phyloP scores from a whole-genome alignment of 2,113 vertebrate genomes.

The Illadopsis cleaveri region DNA sequence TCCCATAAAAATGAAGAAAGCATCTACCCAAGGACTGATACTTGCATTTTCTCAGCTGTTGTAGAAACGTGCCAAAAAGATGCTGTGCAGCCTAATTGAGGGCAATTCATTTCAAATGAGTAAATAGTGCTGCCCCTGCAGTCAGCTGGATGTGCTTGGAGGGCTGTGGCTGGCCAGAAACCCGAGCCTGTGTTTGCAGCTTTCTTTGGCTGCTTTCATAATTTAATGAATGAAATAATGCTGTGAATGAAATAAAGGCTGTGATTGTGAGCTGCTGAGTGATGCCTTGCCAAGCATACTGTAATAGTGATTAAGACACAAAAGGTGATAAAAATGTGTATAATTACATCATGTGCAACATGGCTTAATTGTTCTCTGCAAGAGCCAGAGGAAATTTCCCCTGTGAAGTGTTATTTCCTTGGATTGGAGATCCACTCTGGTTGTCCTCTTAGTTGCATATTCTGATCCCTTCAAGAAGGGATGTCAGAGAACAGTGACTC shows the following conservation, averaged over 20 bases:
- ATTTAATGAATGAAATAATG: slow-evolving; percentile 5
- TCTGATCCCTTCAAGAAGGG: neutral
- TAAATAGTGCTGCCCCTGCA: neutral
- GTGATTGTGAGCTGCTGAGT: neutral
- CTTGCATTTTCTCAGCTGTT: neutral
- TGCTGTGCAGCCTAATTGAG: neutral
- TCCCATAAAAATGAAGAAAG: too few relatives aligned
- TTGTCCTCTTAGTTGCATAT: neutral
- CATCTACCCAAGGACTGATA: neutral
- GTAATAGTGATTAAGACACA: slow-evolving; percentile 45
- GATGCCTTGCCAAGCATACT: neutral
- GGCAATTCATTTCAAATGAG: neutral
- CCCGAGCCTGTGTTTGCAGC: neutral
- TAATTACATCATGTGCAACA: slow-evolving; percentile 21
- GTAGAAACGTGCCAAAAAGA: neutral
- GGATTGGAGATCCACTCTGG: neutral
- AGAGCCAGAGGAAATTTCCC: neutral
- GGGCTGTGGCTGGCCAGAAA: neutral
- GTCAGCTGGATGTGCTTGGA: neutral
- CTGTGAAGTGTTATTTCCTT: neutral
- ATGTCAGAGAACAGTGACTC: neutral
- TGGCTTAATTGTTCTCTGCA: neutral
- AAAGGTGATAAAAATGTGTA: slow-evolving; percentile 30
- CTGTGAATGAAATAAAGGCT: slow-evolving; percentile 6
- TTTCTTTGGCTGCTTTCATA: neutral